Evolutionary conservation across 2,797 vertebrate genomes (phyloP).

Genomic region (Podargus strigoides): DNA sequence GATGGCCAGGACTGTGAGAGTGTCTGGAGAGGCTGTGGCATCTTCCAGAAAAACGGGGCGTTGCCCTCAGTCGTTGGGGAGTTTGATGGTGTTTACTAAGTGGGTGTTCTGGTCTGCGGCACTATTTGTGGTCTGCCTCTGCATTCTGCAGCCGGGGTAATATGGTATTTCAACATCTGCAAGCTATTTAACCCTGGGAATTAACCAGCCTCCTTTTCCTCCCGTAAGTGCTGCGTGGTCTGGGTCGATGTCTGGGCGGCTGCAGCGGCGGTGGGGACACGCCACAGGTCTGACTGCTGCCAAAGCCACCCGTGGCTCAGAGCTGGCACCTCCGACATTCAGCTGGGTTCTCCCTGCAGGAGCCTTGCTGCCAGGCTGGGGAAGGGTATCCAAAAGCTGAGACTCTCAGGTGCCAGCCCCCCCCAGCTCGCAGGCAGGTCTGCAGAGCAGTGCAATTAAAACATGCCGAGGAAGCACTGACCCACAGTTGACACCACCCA

Average conservation of each 20-base stretch:
- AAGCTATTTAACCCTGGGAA: constrained; percentile 48
- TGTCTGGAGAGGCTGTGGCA: background rate
- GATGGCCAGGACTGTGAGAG: background rate
- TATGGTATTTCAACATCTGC: constrained; percentile 57
- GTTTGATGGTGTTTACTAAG: background rate
- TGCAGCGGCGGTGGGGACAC: fast-evolving
- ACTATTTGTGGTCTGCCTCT: constrained; percentile 9
- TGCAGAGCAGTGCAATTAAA: background rate
- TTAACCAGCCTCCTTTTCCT: background rate
- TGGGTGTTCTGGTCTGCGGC: constrained; percentile 33
- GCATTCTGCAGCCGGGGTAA: background rate
- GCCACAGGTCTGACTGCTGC: background rate
- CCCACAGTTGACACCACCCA: fast-evolving
- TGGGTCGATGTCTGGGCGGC: background rate
- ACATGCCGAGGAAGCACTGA: fast-evolving
- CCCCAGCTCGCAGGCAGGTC: background rate
- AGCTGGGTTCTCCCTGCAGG: background rate
- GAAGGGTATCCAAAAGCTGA: fast-evolving
- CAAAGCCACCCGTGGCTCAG: background rate
- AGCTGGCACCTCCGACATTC: background rate
- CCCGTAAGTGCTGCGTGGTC: background rate
- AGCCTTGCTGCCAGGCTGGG: fast-evolving
- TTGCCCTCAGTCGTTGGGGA: background rate
- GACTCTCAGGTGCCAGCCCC: background rate
- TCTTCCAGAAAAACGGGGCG: background rate